Evolutionary conservation across 2,888 invertebrate genomes (phyloP).

Genomic region (Ligdia adustata): DNA sequence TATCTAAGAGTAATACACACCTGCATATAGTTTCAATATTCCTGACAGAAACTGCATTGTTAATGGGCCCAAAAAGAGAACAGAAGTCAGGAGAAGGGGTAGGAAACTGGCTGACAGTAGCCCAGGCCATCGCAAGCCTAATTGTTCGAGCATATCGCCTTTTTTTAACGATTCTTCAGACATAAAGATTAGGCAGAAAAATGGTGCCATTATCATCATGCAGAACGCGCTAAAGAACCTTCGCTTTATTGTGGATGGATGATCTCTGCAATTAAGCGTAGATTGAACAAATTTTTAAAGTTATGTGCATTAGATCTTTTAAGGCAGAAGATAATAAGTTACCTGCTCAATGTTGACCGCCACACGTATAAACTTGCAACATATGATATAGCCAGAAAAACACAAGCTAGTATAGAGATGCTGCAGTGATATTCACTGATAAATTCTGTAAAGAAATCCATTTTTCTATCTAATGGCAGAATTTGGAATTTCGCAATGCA

Average conservation of each 20-base stretch:
- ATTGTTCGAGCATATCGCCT: slow-evolving; percentile 86
- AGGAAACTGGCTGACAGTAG: slow-evolving; percentile 88
- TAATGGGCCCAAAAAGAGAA: slow-evolving; percentile 93
- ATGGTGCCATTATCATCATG: slow-evolving; percentile 91
- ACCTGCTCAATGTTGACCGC: slow-evolving; percentile 91
- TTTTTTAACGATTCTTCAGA: slow-evolving; percentile 85
- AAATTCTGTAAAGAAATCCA: slow-evolving; percentile 44
- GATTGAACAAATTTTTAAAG: neutral
- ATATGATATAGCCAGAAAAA: slow-evolving; percentile 90
- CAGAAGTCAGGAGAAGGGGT: slow-evolving; percentile 90
- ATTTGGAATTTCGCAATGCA: neutral
- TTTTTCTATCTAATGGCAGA: neutral
- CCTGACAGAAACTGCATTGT: slow-evolving; percentile 89
- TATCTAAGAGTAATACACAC: slow-evolving; percentile 60
- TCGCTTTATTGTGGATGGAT: slow-evolving; percentile 93
- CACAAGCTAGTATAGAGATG: slow-evolving; percentile 88
- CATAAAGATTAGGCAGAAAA: slow-evolving; percentile 89
- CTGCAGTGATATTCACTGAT: slow-evolving; percentile 68
- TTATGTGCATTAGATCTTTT: neutral
- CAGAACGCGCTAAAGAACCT: slow-evolving; percentile 93
- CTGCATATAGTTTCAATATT: slow-evolving; percentile 86
- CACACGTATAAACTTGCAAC: slow-evolving; percentile 95
- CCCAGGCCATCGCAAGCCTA: slow-evolving; percentile 91
- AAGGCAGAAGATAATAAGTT: slow-evolving; percentile 46
- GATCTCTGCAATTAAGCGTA: slow-evolving; percentile 86